phyloP scores from a whole-genome alignment of 1,140 invertebrate species.

The Drosophila oshimai region DNA sequence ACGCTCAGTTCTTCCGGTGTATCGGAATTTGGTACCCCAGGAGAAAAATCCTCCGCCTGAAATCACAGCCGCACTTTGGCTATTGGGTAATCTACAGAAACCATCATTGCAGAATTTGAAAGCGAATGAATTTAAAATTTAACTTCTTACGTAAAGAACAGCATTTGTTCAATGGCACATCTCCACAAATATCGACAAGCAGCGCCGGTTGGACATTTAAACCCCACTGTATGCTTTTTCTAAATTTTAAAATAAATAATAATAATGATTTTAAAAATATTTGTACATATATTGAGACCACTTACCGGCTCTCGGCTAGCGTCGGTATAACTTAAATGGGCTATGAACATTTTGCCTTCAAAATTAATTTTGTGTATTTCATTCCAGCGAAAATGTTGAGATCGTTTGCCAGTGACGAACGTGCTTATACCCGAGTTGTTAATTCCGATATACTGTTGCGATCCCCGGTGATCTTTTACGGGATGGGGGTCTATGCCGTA shows the following conservation, averaged over 20 bases:
- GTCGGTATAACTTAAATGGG: conserved; percentile 91
- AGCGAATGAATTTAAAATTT: conserved; percentile 47
- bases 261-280: background rate
- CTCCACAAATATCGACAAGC: conserved; percentile 97
- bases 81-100: conserved; percentile 89
- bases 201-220: conserved; percentile 95
- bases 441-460: conserved; percentile 96
- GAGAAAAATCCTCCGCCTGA: conserved; percentile 97
- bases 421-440: conserved; percentile 97
- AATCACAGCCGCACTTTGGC: conserved; percentile 92
- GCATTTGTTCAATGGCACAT: conserved; percentile 97
- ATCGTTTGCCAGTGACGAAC: conserved; percentile 95
- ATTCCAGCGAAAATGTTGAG: conserved; percentile 97
- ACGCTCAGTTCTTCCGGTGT: conserved; percentile 93
- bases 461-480: conserved; percentile 90
- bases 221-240: conserved; percentile 98
- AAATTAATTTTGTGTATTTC: conserved; percentile 98
- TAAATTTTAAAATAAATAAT: conserved; percentile 72
- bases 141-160: conserved; percentile 96
- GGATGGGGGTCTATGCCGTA: conserved; percentile 99
- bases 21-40: conserved; percentile 96
- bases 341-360: conserved; percentile 99
- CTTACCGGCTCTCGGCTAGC: conserved; percentile 82
- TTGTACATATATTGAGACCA: too few species aligned
- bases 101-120: background rate